phyloP scores from a whole-genome alignment of 2,888 invertebrate genomes.

The Lottia scabra region DNA sequence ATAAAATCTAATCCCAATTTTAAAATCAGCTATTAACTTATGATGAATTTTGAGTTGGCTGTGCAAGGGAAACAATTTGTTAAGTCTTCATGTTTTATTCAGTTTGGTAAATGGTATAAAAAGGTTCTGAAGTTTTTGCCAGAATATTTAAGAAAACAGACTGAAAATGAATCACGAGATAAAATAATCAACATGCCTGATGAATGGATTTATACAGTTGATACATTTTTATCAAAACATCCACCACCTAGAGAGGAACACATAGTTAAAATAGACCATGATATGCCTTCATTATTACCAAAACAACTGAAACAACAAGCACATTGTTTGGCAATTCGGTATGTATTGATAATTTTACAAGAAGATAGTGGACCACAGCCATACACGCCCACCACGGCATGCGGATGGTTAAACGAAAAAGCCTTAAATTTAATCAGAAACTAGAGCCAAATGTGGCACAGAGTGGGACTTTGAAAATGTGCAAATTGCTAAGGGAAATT shows the following conservation, averaged over 20 bases:
- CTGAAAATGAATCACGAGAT: not conserved
- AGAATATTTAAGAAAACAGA: constrained; percentile 34
- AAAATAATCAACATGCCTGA: constrained; percentile 7
- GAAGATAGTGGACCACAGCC: too few species aligned
- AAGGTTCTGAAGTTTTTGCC: constrained; percentile 43
- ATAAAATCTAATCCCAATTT: too few species aligned
- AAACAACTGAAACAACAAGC: constrained; percentile 28
- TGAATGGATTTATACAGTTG: constrained; percentile 42
- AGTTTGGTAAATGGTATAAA: constrained; percentile 43
- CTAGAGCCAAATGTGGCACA: too few species aligned
- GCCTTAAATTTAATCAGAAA: too few species aligned
- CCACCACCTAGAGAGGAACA: constrained; percentile 45
- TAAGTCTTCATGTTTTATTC: not conserved
- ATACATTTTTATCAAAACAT: constrained; percentile 37
- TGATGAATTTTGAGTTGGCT: too few species aligned
- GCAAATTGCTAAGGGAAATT: too few species aligned
- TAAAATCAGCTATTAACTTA: too few species aligned
- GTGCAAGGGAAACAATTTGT: too few species aligned
- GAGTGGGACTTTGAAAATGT: too few species aligned
- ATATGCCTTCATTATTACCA: constrained; percentile 29
- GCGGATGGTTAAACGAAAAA: too few species aligned
- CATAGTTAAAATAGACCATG: constrained; percentile 35
- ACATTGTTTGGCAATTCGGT: constrained; percentile 26
- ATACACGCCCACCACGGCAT: too few species aligned
- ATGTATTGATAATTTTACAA: too few species aligned